Percentiles rank a stretch among this genome's conserved stretches.
phyloP scores from a whole-genome alignment of 2,113 vertebrate species.

The Prinia subflava region DNA sequence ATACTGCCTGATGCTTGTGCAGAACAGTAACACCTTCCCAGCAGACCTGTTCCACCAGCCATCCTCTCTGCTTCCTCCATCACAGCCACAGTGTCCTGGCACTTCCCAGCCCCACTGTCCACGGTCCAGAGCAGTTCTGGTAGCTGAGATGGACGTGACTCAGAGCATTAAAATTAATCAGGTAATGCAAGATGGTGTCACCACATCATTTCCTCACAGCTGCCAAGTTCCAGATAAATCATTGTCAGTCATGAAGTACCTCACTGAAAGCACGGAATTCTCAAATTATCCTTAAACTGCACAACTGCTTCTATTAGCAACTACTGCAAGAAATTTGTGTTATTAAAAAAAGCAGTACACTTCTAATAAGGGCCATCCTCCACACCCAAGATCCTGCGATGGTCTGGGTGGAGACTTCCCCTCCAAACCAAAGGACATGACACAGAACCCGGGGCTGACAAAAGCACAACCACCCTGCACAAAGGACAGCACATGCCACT shows the following conservation, averaged over 20 bases:
- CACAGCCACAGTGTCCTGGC: not conserved
- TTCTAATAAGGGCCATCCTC: not conserved
- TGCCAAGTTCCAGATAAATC: conserved; percentile 1
- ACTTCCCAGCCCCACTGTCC: not conserved
- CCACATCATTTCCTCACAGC: not conserved
- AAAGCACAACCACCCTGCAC: not conserved
- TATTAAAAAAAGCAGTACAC: not conserved
- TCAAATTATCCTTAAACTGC: not conserved
- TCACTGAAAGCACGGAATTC: not conserved
- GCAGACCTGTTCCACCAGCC: not conserved
- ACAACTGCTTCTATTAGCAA: not conserved
- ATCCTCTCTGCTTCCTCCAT: not conserved
- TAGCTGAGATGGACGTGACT: not conserved
- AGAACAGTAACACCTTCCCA: not conserved
- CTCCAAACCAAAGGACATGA: not conserved
- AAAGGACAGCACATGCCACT: fast-evolving
- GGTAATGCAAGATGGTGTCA: not conserved
- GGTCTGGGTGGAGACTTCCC: conserved; percentile 25
- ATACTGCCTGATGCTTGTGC: not conserved
- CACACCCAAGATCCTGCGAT: not conserved
- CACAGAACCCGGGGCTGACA: not conserved
- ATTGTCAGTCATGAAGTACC: not conserved
- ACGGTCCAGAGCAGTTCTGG: not conserved
- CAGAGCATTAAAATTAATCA: not conserved
- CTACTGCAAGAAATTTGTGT: not conserved